These are phyloP conservation scores for Hylyphantes graminicola DNA, from an alignment of 1,140 invertebrate genomes.

Conservation along the genomic window DNA sequence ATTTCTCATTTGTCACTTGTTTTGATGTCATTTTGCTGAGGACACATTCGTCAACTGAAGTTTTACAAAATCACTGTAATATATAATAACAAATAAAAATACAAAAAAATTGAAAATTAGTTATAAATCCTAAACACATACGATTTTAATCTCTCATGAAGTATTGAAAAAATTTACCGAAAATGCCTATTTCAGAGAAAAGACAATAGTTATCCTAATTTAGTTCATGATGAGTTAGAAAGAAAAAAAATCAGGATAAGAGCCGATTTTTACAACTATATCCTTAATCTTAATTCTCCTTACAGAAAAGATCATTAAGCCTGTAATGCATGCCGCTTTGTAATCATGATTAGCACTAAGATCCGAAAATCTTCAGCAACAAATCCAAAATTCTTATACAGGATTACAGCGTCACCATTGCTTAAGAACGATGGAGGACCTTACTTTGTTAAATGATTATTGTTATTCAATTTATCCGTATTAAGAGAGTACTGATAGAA, in stretches of 20 bases:
- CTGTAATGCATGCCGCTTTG: constrained; percentile 39
- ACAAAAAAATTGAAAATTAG: no score
- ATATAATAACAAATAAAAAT: no score
- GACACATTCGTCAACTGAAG: no score
- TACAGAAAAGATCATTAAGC: constrained; percentile 26
- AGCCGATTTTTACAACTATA: constrained; percentile 1
- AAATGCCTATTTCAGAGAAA: background rate
- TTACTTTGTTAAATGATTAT: constrained; percentile 32
- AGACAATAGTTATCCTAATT: constrained; percentile 15
- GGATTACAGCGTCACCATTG: no score
- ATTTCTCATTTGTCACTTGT: no score
- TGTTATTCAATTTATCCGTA: constrained; percentile 22
- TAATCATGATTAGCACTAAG: constrained; percentile 24
- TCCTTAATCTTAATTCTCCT: constrained; percentile 28
- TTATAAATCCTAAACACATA: no score
- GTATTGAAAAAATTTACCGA: no score
- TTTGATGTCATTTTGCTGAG: no score
- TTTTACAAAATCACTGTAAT: no score
- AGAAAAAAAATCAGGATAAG: constrained; percentile 18
- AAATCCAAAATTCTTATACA: constrained; percentile 13
- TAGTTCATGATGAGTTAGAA: background rate
- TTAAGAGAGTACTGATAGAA: constrained; percentile 7
- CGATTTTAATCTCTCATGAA: no score
- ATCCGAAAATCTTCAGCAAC: constrained; percentile 7
- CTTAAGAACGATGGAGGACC: background rate